Base-by-base conservation (phyloP, 2,113 vertebrate species). In the Pterocles burchelli region DNA sequence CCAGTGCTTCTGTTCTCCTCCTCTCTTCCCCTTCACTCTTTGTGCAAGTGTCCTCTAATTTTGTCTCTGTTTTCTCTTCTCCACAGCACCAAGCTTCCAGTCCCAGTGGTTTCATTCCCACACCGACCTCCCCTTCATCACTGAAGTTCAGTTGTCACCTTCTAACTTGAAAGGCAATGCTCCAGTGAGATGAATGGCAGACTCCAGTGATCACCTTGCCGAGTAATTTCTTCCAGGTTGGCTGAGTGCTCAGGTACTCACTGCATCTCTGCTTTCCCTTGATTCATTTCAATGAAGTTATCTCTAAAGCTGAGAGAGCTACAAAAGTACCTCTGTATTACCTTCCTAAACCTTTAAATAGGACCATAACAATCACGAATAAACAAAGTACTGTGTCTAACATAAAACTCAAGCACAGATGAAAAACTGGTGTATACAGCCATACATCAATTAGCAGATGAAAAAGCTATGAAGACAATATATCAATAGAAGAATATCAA, bases 391-490 rank as follows among this genome's bases (percentile, higher is more conserved):
- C 26, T 67, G 31, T 26, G 41, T 55, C 65, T 83, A 71, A 59
- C 19, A 74, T 46, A 77, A 85, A 90, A 55, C 38, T 68, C 2
- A 0, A 92, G 25, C 13, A 54, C 58, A 76, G 65, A 46, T 95
- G 86, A 94, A 96, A 88, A 51, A 76, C 59, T 34, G 46, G 29
- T 24, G 7, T 74, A 74, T 28, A 62, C 21, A 77, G 57, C 12
- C 29, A 43, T 43, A 84, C 6, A 54, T 65, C 54, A 78, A 81
- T 90, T 84, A 82, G 43, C 46, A 91, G 82, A 94, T 52, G 46
- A 92, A 94, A 96, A 95, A 79, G 46, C 89, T 80, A 90, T 20
- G 25, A 79, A 94, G 51, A 36, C 24, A 67, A 78, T 72, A 29
- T 20, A 85, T 59, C 80, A 85, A 71, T 28, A 89, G 90, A 82